Evolutionary conservation across 2,113 vertebrate genomes (phyloP).

Genomic region (Lepisosteus oculatus): DNA sequence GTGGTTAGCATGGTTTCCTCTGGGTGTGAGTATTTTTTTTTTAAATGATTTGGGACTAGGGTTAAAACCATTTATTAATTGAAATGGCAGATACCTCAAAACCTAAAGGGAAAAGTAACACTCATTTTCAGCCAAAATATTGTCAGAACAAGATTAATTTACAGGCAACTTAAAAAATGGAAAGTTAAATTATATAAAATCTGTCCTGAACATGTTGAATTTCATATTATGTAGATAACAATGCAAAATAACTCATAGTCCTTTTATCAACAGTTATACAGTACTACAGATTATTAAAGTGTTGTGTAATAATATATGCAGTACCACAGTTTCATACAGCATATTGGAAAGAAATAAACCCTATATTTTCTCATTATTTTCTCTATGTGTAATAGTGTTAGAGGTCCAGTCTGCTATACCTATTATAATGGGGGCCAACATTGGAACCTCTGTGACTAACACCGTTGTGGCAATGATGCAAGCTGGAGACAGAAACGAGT

Average conservation of each 20-base stretch:
- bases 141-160: too few relatives aligned
- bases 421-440: constrained; percentile 95
- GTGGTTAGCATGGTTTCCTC: constrained; percentile 98
- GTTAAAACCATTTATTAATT: too few relatives aligned
- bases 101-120: too few relatives aligned
- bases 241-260: too few relatives aligned
- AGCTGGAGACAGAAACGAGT: constrained; percentile 86
- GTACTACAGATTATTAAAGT: not conserved
- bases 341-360: not conserved
- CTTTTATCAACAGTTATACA: not conserved
- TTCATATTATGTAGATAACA: too few relatives aligned
- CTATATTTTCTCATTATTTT: not conserved
- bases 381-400: constrained; percentile 68
- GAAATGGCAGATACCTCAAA: too few relatives aligned
- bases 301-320: not conserved
- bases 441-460: constrained; percentile 94
- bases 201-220: too few relatives aligned
- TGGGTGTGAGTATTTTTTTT: constrained; percentile 68
- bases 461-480: constrained; percentile 95
- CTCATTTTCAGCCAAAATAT: too few relatives aligned
- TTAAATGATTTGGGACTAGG: too few relatives aligned
- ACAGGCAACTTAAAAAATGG: too few relatives aligned
- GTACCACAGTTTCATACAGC: too few relatives aligned
- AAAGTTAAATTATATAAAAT: too few relatives aligned
- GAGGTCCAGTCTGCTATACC: constrained; percentile 80